Conservation (phyloP, 2,113 vertebrate species). For the Microcebus jonahi region DNA sequence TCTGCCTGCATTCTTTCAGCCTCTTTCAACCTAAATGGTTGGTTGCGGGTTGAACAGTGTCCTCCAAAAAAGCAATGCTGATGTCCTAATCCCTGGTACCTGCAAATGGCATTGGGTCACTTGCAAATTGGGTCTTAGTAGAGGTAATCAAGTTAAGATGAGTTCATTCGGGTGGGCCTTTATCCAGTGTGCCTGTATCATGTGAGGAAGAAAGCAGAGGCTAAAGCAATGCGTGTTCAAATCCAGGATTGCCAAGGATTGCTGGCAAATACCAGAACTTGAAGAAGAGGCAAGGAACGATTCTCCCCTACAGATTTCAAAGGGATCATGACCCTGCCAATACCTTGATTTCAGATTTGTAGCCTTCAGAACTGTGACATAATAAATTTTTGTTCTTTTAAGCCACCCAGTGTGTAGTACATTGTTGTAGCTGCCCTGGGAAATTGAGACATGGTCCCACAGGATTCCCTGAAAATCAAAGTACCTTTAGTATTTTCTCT, state of each 20-base stretch:
- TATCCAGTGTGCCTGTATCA: background rate
- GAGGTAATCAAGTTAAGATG: slow-evolving; percentile 11
- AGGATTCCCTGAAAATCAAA: background rate
- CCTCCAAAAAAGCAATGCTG: background rate
- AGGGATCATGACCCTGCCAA: background rate
- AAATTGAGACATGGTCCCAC: background rate
- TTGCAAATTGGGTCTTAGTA: background rate
- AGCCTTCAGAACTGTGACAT: background rate
- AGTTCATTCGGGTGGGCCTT: background rate
- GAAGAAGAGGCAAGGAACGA: background rate
- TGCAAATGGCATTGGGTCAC: background rate
- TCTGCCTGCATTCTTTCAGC: background rate
- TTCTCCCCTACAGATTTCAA: background rate
- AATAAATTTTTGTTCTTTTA: background rate
- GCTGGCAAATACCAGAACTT: background rate
- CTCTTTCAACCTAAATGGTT: background rate
- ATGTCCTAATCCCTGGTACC: background rate
- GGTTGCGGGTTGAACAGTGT: background rate
- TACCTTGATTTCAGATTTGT: background rate
- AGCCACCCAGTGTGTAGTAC: background rate
- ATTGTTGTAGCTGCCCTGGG: background rate
- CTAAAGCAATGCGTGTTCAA: background rate
- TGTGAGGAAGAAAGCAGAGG: background rate
- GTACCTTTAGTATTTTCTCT: background rate
- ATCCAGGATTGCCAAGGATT: background rate